Base-by-base conservation (phyloP, 2,888 invertebrate species). In the Nomada flava region DNA sequence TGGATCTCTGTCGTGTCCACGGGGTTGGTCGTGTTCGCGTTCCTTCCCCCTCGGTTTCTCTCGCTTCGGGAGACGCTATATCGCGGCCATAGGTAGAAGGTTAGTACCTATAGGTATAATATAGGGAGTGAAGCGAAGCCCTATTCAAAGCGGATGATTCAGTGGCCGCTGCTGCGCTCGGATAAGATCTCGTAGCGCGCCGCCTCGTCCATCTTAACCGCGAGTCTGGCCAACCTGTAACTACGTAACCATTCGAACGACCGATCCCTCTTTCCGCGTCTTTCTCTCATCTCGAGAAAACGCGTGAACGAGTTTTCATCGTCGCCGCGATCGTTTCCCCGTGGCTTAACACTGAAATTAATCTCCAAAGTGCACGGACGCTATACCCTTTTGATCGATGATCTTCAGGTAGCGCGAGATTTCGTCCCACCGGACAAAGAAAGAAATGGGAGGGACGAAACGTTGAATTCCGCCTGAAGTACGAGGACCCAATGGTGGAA, bases 71-170 rank as follows among this genome's bases (percentile, higher is more conserved):
- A 86, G 83, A 68, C 69, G 76, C 50, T 87, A 82, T 88, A 89
- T 85, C 88, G 88, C 79, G 71, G 84, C 84, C 87, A 86, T 87
- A 89, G 85, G 88, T 89, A 90, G 88, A 89, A 89, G 88, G 88
- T 88, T 84, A 77, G 89, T 88, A 86, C 89, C 90, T 86, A 89
- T 88, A 90, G 89, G 85, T 89, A 89, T 91, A 90, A 90, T 92
- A 91, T 91, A 90, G 92, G 90, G 91, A 92, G 91, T 90, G 91
- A 90, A 89, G 89, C 89, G 87, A 89, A 83, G 89, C 88, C 91
- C 93, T 93, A 93, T 93, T 93, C 93, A 93, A 92, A 93, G 92
- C 88, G 91, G 91, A 93, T 93, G 93, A 93, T 93, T 93, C 93
- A 93, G 92, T 92, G 92, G 91, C 90, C 91, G 92, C 91, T 92